phyloP scores from a whole-genome alignment of 37 sponge, comb jelly and placozoan genomes.

The Spongilla lacustris region DNA sequence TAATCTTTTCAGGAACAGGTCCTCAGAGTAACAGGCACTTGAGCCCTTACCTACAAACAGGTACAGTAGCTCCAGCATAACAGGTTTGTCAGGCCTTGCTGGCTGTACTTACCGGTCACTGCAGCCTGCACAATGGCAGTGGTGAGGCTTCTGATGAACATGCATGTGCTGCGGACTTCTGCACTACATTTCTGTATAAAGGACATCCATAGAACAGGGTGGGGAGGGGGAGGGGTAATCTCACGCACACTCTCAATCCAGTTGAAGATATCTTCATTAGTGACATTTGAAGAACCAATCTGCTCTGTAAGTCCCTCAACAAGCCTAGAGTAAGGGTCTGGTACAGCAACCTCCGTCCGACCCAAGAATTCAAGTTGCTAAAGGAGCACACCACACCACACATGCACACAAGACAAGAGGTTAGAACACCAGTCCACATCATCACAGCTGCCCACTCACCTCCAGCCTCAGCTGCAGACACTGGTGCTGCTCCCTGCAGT shows the following conservation, averaged over 20 bases:
- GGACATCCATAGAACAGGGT: background rate
- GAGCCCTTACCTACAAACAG: constrained; percentile 28
- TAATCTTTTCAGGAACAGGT: constrained; percentile 28
- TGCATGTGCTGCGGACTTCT: background rate
- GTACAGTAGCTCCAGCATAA: no score
- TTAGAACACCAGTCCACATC: no score
- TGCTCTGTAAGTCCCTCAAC: background rate
- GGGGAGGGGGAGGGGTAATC: background rate
- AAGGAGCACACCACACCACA: background rate
- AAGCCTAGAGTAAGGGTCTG: background rate
- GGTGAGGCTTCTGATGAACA: constrained; percentile 34
- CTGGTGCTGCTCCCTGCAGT: background rate
- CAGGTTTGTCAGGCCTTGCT: no score
- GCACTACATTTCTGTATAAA: background rate
- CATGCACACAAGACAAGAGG: constrained; percentile 24
- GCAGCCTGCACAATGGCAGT: constrained; percentile 31
- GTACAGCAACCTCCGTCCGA: background rate
- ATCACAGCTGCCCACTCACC: no score
- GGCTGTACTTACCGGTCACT: constrained; percentile 21
- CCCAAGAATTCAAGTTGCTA: background rate
- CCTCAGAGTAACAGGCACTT: constrained; percentile 24
- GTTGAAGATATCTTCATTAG: constrained; percentile 43
- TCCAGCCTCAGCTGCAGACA: background rate
- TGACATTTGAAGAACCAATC: constrained; percentile 18
- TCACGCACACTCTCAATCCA: constrained; percentile 50